Evolutionary conservation across 37 sponge, comb jelly and placozoan genomes (phyloP).

Genomic region (Tethya wilhelma): DNA sequence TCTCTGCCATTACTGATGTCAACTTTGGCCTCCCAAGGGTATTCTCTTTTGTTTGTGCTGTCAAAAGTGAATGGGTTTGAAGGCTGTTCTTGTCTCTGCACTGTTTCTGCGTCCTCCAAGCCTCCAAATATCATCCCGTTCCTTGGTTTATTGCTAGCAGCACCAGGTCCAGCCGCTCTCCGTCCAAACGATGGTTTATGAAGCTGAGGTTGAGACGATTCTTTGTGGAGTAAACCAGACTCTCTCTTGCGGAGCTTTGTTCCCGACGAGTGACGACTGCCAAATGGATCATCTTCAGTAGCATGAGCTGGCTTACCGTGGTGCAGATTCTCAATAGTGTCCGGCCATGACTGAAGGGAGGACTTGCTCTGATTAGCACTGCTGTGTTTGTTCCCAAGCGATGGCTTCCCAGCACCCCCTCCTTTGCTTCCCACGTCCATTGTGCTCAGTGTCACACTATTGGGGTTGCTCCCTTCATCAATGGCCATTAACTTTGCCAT

Average conservation of each 20-base stretch:
- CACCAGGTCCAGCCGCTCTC: neutral
- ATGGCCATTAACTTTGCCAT: slow-evolving; percentile 62
- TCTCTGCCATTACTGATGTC: neutral
- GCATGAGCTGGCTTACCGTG: slow-evolving; percentile 75
- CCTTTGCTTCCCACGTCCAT: neutral
- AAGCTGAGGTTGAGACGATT: too few species aligned
- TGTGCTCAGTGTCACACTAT: neutral
- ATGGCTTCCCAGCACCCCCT: neutral
- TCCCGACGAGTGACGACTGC: slow-evolving; percentile 23
- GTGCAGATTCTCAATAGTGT: slow-evolving; percentile 74
- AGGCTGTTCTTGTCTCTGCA: neutral
- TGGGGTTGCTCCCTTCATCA: slow-evolving; percentile 40
- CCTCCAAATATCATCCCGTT: neutral
- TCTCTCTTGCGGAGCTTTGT: too few species aligned
- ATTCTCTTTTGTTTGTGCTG: neutral
- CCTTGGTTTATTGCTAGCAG: neutral
- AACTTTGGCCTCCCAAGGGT: slow-evolving; percentile 10
- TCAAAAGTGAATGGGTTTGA: neutral
- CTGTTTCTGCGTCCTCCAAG: neutral
- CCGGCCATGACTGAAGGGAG: slow-evolving; percentile 5
- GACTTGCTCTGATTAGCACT: neutral
- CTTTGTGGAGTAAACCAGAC: too few species aligned
- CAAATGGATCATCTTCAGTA: slow-evolving; percentile 75
- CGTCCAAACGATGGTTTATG: slow-evolving; percentile 54
- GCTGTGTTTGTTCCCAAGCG: neutral